Percentiles rank a stretch among this genome's conserved stretches.
These are phyloP conservation scores for Plagodis dolabraria DNA, from an alignment of 2,888 invertebrate genomes.

Conservation along the genomic window DNA sequence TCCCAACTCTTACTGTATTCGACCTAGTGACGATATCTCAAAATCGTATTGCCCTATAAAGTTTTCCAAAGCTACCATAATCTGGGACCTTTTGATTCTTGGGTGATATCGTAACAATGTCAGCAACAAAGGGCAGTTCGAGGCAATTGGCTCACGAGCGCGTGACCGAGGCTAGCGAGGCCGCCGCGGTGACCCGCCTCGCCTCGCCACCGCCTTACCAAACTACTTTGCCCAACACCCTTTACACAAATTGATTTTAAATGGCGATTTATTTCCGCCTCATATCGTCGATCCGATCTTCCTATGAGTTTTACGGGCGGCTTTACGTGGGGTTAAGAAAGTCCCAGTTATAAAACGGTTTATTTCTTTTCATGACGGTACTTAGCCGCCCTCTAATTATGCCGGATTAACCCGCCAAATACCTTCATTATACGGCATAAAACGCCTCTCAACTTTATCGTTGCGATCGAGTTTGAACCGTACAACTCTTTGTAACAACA, in stretches of 20 bases:
- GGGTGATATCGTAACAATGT: conserved; percentile 47
- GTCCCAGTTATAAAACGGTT: conserved; percentile 81
- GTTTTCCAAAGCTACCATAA: conserved; percentile 38
- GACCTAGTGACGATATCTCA: conserved; percentile 21
- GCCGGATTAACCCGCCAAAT: conserved; percentile 61
- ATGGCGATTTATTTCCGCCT: conserved; percentile 84
- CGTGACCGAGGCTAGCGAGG: conserved; percentile 52
- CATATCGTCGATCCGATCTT: conserved; percentile 83
- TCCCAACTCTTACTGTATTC: not conserved
- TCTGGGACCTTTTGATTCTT: conserved; percentile 37
- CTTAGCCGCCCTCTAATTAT: conserved; percentile 71
- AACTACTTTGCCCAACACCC: conserved; percentile 74
- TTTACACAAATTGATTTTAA: conserved; percentile 85
- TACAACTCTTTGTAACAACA: conserved; percentile 41
- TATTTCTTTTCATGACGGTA: conserved; percentile 76
- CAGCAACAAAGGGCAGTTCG: conserved; percentile 42
- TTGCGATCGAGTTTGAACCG: conserved; percentile 34
- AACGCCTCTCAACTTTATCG: conserved; percentile 43
- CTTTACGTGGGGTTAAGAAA: conserved; percentile 81
- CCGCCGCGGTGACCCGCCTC: conserved; percentile 47
- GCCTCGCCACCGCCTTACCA: conserved; percentile 56
- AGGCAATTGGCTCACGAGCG: conserved; percentile 39
- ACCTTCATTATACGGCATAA: conserved; percentile 56
- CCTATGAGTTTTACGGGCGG: conserved; percentile 80
- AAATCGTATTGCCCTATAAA: conserved; percentile 29